A percentile compares a stretch with the other conserved stretches of the same genome.
Conservation (phyloP, 1,140 invertebrate species). For the Tigriopus japonicus region DNA sequence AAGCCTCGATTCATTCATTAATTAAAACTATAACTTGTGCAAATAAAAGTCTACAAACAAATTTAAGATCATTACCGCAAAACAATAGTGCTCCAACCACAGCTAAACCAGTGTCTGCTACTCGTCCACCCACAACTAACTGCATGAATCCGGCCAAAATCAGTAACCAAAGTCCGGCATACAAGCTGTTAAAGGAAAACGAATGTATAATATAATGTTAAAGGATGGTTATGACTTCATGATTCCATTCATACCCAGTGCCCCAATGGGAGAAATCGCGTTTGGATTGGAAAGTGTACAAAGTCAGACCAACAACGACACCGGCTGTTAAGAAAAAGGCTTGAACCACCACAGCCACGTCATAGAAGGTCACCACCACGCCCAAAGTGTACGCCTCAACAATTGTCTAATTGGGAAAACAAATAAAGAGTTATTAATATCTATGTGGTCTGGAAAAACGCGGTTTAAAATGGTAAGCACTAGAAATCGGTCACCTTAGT, state of each 20-base stretch:
- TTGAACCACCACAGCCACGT: conserved; percentile 46
- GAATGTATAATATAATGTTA: too few relatives aligned
- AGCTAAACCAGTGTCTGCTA: conserved; percentile 43
- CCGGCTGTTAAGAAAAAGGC: conserved; percentile 50
- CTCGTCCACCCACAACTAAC: conserved; percentile 44
- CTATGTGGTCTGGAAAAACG: too few relatives aligned
- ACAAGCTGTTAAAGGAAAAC: too few relatives aligned
- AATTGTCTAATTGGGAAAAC: conserved; percentile 44
- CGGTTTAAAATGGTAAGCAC: too few relatives aligned
- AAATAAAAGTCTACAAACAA: background rate
- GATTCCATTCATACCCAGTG: conserved; percentile 28
- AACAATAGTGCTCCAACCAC: conserved; percentile 53
- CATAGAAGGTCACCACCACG: conserved; percentile 50
- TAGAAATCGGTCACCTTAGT: too few relatives aligned
- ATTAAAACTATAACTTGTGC: background rate
- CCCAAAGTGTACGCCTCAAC: conserved; percentile 50
- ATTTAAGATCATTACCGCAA: conserved; percentile 25
- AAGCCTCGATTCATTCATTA: background rate
- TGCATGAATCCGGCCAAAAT: conserved; percentile 50
- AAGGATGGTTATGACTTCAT: too few relatives aligned
- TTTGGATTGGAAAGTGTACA: conserved; percentile 61
- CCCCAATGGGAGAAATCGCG: conserved; percentile 53
- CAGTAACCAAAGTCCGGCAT: conserved; percentile 40
- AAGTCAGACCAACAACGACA: conserved; percentile 45
- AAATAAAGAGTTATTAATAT: conserved; percentile 16